These are phyloP conservation scores for Loxodonta africana DNA, from an alignment of 2,113 vertebrate genomes.

Conservation along the genomic window DNA sequence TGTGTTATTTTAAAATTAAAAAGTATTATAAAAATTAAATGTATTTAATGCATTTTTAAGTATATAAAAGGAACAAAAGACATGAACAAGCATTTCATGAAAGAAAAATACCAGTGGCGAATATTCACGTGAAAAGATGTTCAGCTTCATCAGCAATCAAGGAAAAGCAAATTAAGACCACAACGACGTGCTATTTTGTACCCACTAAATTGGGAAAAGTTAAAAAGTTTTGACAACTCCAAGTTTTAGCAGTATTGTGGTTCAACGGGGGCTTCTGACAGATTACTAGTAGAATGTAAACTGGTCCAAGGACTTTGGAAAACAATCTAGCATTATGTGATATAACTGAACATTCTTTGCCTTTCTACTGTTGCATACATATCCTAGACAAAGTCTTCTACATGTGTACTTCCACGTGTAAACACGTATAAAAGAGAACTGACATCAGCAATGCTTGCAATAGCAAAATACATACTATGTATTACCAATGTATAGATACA, in stretches of 20 bases:
- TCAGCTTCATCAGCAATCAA: not conserved
- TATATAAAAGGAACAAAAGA: not conserved
- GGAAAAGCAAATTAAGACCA: slow-evolving; percentile 23
- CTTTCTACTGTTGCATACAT: not conserved
- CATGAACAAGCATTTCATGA: not conserved
- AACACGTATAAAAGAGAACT: not conserved
- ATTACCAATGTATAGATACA: not conserved
- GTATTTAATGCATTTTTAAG: not conserved
- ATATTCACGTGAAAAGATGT: not conserved
- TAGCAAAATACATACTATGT: not conserved
- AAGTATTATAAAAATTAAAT: not conserved
- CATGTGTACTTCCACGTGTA: not conserved
- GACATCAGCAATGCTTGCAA: not conserved
- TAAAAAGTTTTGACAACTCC: not conserved
- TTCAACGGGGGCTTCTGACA: not conserved
- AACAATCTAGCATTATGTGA: not conserved
- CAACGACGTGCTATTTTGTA: not conserved
- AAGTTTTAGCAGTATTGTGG: not conserved
- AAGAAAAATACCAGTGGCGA: not conserved
- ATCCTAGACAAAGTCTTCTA: not conserved
- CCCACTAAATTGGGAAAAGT: not conserved
- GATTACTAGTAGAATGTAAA: not conserved
- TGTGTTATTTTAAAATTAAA: not conserved
- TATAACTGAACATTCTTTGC: not conserved
- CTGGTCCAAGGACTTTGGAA: not conserved